Evolutionary conservation across 64 coral and sea anemone species (phyloP), one percentile per base, ranked within the genome.

Genomic region (Cladopsammia gracilis): DNA sequence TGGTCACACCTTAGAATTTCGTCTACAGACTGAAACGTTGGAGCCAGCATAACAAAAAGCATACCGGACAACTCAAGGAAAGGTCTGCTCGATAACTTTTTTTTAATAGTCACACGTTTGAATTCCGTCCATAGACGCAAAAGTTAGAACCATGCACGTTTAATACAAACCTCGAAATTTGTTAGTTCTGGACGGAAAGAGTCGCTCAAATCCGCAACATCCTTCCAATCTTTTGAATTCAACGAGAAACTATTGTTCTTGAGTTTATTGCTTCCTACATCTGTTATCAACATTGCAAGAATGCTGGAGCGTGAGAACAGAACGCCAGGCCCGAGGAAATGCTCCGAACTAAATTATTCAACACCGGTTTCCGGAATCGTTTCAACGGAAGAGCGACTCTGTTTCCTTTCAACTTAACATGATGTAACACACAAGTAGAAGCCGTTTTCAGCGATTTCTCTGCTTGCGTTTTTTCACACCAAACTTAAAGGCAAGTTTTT

Each of bases 291-390:
- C 4, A 23, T 50, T 6, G 56, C 16, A 43, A 64, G 44, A 48
- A 50, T 62, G 57, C 18, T 62, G 9, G 12, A 23, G 46, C 20
- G 80, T 84, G 58, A 47, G n/a, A 67, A 67, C 15, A 52, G 45
- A 84, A 22, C 9, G 0, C 45, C 46, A 64, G 80, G 49, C 80
- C 0, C 10, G 61, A 62, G 77, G 54, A 62, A 59, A 80, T 42
- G 57, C 77, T 57, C 11, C 10, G 53, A 7, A 51, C 22, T 58
- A 46, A 66, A 51, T 49, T 20, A 50, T 64, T 67, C 19, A 84
- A 84, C 43, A 45, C 13, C 19, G 62, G 80, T 67, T 84, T 84
- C 80, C 80, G 80, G 80, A 84, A 67, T 48, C 8, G 62, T 51
- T 67, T 84, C 80, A 49, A 46, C 46, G 51, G 16, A 84, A 15